Evolutionary conservation across 2,888 invertebrate species (phyloP).

Genomic region (Eustalomyia histrio): DNA sequence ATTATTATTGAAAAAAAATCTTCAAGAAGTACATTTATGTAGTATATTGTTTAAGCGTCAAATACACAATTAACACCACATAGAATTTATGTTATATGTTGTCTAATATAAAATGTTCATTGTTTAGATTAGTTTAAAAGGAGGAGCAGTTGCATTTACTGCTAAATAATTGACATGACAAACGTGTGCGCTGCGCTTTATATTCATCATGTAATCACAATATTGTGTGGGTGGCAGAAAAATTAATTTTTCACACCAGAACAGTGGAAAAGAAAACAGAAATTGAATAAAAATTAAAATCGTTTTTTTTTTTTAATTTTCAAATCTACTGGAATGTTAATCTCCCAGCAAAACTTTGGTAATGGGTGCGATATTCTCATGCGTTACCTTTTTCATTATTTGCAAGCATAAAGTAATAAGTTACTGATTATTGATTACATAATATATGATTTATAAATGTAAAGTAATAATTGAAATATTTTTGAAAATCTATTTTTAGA

Average conservation of each 20-base stretch:
- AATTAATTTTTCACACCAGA: not conserved
- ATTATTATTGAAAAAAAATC: not conserved
- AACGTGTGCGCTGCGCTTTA: slow-evolving; percentile 23
- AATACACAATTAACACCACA: slow-evolving; percentile 48
- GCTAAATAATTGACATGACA: slow-evolving; percentile 33
- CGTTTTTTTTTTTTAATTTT: no score
- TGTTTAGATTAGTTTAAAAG: slow-evolving; percentile 27
- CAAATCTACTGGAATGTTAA: no score
- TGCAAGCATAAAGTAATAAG: no score
- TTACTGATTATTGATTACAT: no score
- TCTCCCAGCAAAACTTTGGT: no score
- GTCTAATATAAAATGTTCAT: slow-evolving; percentile 4
- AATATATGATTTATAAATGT: no score
- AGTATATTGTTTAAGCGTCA: slow-evolving; percentile 33
- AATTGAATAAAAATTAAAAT: no score
- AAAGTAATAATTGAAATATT: no score
- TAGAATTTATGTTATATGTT: slow-evolving; percentile 10
- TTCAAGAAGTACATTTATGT: not conserved
- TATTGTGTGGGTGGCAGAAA: slow-evolving; percentile 16
- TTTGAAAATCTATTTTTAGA: no score
- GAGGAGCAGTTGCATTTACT: slow-evolving; percentile 25
- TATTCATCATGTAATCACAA: slow-evolving; percentile 1
- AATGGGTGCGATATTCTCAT: no score
- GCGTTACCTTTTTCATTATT: no score
- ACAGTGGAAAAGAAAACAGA: not conserved